Evolutionary conservation across 2,113 vertebrate genomes (phyloP).

Genomic region (Rhabdomys dilectus): DNA sequence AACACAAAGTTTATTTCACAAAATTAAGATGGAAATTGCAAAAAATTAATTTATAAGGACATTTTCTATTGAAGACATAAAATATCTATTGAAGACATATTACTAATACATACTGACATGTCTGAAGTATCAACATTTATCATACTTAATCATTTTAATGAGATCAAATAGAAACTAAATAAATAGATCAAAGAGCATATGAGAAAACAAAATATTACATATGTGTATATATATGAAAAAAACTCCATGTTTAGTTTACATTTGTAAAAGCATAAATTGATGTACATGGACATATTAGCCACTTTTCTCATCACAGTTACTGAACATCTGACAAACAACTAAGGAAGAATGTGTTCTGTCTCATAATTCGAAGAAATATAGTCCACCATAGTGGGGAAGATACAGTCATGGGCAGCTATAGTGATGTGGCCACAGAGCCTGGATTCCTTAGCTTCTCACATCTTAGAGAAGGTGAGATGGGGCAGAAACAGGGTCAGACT

Average conservation of each 20-base stretch:
- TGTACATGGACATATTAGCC: not conserved
- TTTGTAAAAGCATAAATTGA: not conserved
- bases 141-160: not conserved
- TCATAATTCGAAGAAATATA: not conserved
- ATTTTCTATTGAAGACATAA: not conserved
- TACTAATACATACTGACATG: not conserved
- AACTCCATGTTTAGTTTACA: not conserved
- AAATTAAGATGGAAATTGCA: not conserved
- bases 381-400: too few relatives aligned
- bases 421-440: too few relatives aligned
- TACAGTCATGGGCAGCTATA: not conserved
- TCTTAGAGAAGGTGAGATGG: not conserved
- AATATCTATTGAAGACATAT: not conserved
- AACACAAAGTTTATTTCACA: not conserved
- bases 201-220: not conserved
- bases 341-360: not conserved
- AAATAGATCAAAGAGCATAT: not conserved
- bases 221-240: not conserved
- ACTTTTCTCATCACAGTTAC: not conserved
- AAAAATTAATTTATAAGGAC: not conserved
- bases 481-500: too few relatives aligned
- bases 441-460: not conserved
- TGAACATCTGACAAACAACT: not conserved
- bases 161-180: conserved; percentile 7
- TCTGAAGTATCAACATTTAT: not conserved